phyloP scores from a whole-genome alignment of 1,140 invertebrate genomes.

The Teleopsis dalmanni region DNA sequence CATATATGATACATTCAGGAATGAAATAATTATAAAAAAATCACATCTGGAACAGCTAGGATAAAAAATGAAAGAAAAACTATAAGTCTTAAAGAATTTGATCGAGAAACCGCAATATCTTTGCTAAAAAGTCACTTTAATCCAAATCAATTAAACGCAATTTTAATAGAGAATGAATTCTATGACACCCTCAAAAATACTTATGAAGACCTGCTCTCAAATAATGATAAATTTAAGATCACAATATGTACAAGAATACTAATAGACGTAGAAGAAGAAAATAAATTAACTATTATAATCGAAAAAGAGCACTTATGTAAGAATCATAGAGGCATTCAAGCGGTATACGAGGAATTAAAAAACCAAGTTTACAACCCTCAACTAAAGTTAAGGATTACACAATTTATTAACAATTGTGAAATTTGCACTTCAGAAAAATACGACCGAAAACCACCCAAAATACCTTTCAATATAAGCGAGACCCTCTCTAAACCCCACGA shows the following conservation, averaged over 20 bases:
- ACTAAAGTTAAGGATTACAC: too few relatives aligned
- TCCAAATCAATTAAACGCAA: not conserved
- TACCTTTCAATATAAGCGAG: not conserved
- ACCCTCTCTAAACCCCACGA: conserved; percentile 1
- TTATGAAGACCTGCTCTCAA: too few relatives aligned
- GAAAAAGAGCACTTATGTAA: conserved; percentile 2
- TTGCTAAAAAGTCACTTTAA: conserved; percentile 1
- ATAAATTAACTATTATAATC: not conserved
- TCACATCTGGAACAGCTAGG: not conserved
- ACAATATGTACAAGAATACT: not conserved
- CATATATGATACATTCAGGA: not conserved
- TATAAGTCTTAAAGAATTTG: not conserved
- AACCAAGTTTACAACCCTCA: not conserved
- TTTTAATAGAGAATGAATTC: not conserved
- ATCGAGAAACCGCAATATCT: not conserved
- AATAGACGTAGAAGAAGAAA: not conserved
- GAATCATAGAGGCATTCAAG: conserved; percentile 10
- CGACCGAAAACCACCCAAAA: conserved; percentile 2
- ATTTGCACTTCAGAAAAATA: conserved; percentile 5
- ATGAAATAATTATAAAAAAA: not conserved
- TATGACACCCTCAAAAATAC: not conserved
- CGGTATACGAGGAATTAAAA: not conserved
- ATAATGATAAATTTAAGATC: too few relatives aligned
- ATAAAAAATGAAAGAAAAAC: conserved; percentile 1
- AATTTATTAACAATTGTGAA: conserved; percentile 9